phyloP scores from a whole-genome alignment of 2,797 vertebrate species.

The Bradypus variegatus region DNA sequence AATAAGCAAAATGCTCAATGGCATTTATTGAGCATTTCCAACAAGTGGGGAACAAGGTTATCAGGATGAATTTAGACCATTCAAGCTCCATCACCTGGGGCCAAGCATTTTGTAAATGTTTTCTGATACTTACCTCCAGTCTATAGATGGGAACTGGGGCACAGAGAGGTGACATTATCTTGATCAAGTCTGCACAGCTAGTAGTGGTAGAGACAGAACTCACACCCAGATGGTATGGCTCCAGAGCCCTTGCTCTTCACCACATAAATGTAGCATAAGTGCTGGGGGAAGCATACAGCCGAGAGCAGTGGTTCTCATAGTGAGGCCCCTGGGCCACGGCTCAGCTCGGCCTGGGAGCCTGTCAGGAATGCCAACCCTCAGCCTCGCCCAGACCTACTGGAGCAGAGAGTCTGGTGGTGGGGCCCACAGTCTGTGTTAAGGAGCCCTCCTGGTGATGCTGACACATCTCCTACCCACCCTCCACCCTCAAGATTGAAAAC shows the following conservation, averaged over 20 bases:
- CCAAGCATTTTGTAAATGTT: background rate
- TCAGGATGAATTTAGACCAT: background rate
- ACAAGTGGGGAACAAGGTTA: background rate
- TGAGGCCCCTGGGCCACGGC: background rate
- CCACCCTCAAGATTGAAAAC: background rate
- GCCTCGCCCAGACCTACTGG: background rate
- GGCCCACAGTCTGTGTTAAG: background rate
- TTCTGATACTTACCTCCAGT: background rate
- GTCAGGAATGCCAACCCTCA: background rate
- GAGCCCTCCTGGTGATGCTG: background rate
- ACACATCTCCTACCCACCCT: too few relatives aligned
- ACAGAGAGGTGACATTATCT: background rate
- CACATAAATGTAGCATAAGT: too few relatives aligned
- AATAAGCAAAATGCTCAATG: rapidly evolving
- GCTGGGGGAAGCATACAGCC: background rate
- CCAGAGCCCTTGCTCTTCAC: background rate
- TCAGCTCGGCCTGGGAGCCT: too few relatives aligned
- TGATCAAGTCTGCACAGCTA: background rate
- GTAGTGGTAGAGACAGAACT: background rate
- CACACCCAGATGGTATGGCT: rapidly evolving
- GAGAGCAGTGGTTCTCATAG: background rate
- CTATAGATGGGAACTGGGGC: background rate
- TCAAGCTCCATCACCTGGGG: background rate
- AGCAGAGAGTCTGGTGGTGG: background rate
- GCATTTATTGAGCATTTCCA: background rate